Evolutionary conservation across 2,888 invertebrate genomes (phyloP), one percentile per base, ranked within the genome.

Genomic region (Agriotes lineatus): DNA sequence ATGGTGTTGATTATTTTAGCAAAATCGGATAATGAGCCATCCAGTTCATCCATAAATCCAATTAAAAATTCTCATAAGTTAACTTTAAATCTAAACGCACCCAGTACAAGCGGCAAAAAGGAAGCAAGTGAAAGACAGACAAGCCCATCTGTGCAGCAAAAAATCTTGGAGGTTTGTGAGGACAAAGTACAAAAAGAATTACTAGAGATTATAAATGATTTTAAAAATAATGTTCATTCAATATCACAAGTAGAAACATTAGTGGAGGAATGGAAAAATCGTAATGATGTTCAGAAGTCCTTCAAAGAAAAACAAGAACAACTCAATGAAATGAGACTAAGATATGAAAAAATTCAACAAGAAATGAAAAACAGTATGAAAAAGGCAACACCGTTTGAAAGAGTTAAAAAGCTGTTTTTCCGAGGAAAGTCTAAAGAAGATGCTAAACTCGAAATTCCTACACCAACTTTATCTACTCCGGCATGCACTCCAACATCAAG

Each of bases 281-380:
- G 95, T 64, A 94, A 95, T 77, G 95, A 95, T 81, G 95, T 95
- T 0, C 93, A 94, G 77, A 93, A 93, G 77, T 95, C 94, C 1
- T 89, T 94, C 76, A 92, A 92, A 78, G 95, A 95, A 74, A 95
- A 95, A 79, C 92, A 94, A 81, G 92, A 93, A 60, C 93, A 95
- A 78, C 85, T 96, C 65, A 90, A 90, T 70, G 90, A 91, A 76
- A 91, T 95, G 91, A 86, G 95, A 45, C 89, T 90, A 20, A 92
- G 93, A 76, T 95, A 95, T 76, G 94, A 95, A 72, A 90, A 91
- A 79, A 92, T 95, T 74, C 94, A 95, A 77, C 90, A 90, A 56
- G 90, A 90, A 75, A 89, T 95, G 79, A 93, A 92, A 79, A 90
- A 90, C 0, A 88, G 91, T 20, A 87, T 92, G 85, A 94, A 92